Evolutionary conservation across 2,888 invertebrate species (phyloP).

Genomic region (Alloscopus bannaensis): DNA sequence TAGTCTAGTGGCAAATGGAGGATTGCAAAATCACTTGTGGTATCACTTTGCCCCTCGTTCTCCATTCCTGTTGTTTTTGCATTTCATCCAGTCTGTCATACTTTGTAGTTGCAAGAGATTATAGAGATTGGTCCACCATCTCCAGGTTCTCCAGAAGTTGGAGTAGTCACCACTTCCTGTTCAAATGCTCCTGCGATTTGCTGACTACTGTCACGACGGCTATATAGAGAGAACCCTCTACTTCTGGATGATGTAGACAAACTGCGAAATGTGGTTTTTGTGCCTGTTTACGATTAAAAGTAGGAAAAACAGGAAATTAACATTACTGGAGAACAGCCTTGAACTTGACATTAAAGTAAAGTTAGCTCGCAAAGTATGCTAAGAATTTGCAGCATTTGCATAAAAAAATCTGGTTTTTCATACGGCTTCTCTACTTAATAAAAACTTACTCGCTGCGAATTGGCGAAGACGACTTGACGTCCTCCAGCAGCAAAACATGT

Average conservation of each 20-base stretch:
- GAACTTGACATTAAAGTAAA: too few species aligned
- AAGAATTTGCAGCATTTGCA: too few species aligned
- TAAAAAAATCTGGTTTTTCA: too few species aligned
- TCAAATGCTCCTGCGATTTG: background rate
- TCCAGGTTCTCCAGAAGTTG: background rate
- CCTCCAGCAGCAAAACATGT: slow-evolving; percentile 45
- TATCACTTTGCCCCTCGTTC: background rate
- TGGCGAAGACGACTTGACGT: slow-evolving; percentile 12
- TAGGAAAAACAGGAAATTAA: background rate
- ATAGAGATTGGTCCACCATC: too few species aligned
- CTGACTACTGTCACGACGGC: background rate
- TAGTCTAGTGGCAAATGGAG: too few species aligned
- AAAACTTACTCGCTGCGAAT: slow-evolving; percentile 47
- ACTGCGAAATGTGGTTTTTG: slow-evolving; percentile 42
- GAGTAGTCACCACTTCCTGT: background rate
- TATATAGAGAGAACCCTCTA: slow-evolving; percentile 18
- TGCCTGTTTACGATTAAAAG: slow-evolving; percentile 16
- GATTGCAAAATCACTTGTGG: too few species aligned
- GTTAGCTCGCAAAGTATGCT: too few species aligned
- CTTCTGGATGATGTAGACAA: slow-evolving; percentile 30
- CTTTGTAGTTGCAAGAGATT: too few species aligned
- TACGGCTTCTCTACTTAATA: too few species aligned
- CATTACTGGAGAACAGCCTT: too few species aligned
- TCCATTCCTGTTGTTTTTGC: too few species aligned
- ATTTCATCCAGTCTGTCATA: too few species aligned